Base-by-base conservation (phyloP, 2,113 vertebrate genomes). In the Mustelus asterias region DNA sequence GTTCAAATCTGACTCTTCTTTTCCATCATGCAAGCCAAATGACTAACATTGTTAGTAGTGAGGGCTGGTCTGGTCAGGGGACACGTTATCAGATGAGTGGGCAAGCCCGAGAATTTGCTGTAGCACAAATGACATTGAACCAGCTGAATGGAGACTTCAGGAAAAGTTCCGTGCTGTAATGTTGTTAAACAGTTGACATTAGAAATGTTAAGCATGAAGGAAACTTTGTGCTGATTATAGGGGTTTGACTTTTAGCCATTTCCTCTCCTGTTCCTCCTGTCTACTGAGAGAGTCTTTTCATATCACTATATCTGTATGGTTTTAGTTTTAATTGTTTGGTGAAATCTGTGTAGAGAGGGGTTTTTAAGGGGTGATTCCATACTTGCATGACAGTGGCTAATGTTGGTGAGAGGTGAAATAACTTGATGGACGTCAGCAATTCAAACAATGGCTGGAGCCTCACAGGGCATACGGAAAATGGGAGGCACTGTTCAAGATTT, bases 1-100 rank as follows among this genome's bases (percentile, higher is more conserved):
- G 41, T 48, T 94, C 8, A 94, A 70, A 70, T 48, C 93, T 94
- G 93, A 94, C 41, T 70, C 63, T 69, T 41, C 93, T 94, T 94
- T 94, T 94, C 93, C 93, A 70, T 94, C 41, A 72, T 41, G 29
- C 29, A 48, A 67, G 67, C 93, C 93, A 94, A 70, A 48, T 70
- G 48, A 92, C 67, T 48, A 94, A 72, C 37, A 69, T 72, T 94
- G 20, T 69, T 94, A 13, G 65, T 65, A 44, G 63, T 44, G 37
- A 72, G 10, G 29, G 58, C 58, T n/a, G n/a, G 33, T 63, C 13
- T 92, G 60, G 58, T 63, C 29, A 92, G 29, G 89, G 33, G 67
- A 48, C 37, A 92, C 29, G 41, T 33, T 63, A 33, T n/a, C 14
- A 65, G 89, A 92, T n/a, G 58, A 92, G 13, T 69, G 41, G 65